Conservation (phyloP, 2,797 vertebrate species). For the Bucorvus abyssinicus region DNA sequence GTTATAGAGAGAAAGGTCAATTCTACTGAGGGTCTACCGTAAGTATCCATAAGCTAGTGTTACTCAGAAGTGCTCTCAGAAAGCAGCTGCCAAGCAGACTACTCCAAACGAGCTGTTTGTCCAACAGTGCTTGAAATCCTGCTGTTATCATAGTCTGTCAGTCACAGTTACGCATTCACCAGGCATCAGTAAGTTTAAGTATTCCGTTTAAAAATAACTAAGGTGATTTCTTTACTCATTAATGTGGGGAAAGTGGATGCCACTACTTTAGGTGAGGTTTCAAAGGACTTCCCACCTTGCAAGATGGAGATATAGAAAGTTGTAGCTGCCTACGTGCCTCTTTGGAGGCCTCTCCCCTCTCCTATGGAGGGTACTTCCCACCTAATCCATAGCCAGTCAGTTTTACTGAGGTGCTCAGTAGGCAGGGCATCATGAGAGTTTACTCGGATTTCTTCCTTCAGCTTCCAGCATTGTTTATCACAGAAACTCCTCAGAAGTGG, state of each 20-base stretch:
- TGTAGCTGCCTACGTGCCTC: fast-evolving
- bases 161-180: not conserved
- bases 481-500: not conserved
- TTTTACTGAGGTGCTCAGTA: not conserved
- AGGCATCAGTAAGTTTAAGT: not conserved
- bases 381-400: not conserved
- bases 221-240: not conserved
- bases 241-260: not conserved
- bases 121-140: not conserved
- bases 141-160: not conserved
- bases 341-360: not conserved
- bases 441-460: not conserved
- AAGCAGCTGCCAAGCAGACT: not conserved
- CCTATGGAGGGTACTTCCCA: not conserved
- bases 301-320: not conserved
- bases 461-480: not conserved
- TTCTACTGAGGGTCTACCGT: not conserved
- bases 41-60: not conserved
- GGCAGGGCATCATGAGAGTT: not conserved
- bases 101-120: not conserved
- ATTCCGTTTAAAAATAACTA: not conserved
- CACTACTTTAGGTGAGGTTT: not conserved
- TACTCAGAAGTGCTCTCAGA: not conserved
- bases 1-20: not conserved
- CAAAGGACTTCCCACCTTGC: not conserved